These are phyloP conservation scores for Pristionchus entomophagus DNA, from an alignment of 2,888 invertebrate species.

Conservation along the genomic window DNA sequence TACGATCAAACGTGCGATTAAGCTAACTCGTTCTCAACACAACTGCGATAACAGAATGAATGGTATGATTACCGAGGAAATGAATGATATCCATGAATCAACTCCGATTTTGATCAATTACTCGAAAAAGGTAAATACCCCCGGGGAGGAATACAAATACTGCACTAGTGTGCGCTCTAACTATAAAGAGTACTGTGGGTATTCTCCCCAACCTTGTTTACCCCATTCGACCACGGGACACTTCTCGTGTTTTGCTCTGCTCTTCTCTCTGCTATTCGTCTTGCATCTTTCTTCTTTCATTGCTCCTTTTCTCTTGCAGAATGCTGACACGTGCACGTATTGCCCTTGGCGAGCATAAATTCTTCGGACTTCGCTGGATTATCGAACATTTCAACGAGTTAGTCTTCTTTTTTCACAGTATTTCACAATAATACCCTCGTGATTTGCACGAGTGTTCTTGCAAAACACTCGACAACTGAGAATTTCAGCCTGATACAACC, in stretches of 20 bases:
- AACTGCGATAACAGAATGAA: too few species aligned
- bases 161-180: background rate
- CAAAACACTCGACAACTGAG: background rate
- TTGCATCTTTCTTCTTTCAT: too few species aligned
- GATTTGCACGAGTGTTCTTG: background rate
- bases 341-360: constrained; percentile 26
- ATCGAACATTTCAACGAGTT: constrained; percentile 38
- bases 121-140: too few species aligned
- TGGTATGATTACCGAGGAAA: too few species aligned
- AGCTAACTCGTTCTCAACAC: too few species aligned
- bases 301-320: too few species aligned
- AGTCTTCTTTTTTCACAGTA: background rate
- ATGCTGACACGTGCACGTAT: background rate
- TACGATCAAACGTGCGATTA: too few species aligned
- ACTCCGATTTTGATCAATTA: too few species aligned
- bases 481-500: background rate
- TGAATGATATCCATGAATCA: too few species aligned
- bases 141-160: too few species aligned
- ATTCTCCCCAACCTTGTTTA: background rate
- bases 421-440: background rate
- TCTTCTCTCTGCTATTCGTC: background rate
- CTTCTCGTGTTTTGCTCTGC: background rate
- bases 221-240: background rate
- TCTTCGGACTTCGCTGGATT: constrained; percentile 31
- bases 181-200: too few species aligned